phyloP scores from a whole-genome alignment of 2,888 invertebrate species.

The Tiliacea aurago region DNA sequence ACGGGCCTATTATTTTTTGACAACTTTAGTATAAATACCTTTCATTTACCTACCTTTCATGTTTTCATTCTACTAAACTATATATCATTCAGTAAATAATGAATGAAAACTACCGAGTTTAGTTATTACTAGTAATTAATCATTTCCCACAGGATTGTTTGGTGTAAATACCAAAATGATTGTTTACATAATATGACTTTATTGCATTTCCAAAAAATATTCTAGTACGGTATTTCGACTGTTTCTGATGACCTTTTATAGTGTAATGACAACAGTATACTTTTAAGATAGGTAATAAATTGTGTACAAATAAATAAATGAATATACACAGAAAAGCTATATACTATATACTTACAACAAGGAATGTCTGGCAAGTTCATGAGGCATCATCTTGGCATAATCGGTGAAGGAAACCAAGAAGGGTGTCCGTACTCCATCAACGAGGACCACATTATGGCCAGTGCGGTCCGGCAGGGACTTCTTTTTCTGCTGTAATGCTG shows the following conservation, averaged over 20 bases:
- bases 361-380: constrained; percentile 98
- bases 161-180: background rate
- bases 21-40: too few relatives aligned
- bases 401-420: constrained; percentile 98
- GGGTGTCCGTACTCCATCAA: constrained; percentile 99
- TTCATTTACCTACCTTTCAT: too few relatives aligned
- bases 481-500: constrained; percentile 89
- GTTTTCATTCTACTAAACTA: too few relatives aligned
- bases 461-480: constrained; percentile 90
- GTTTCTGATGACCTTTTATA: background rate
- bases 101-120: background rate
- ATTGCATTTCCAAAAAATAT: background rate
- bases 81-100: background rate
- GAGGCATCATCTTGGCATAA: constrained; percentile 98
- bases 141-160: background rate
- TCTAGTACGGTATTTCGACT: background rate
- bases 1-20: too few relatives aligned
- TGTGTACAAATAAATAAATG: background rate
- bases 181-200: background rate
- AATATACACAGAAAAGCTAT: background rate
- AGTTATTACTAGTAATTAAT: background rate
- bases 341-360: constrained; percentile 95
- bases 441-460: constrained; percentile 97
- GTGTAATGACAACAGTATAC: background rate
- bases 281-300: background rate